Base-by-base conservation (phyloP, 2,888 invertebrate genomes). In the Cerastis rubricosa region DNA sequence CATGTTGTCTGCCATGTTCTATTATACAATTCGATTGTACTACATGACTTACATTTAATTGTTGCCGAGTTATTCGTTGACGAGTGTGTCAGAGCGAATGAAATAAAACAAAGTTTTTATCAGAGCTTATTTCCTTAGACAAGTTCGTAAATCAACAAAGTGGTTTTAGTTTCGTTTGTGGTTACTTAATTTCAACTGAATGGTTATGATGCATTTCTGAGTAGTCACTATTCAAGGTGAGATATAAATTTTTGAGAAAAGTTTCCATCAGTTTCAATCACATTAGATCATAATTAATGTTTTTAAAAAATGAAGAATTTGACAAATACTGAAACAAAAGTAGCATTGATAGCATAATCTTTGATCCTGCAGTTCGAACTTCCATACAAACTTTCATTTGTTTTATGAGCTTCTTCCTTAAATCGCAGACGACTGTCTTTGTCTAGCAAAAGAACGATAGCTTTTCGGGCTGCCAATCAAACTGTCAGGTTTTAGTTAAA, bases 1-100 rank as follows among this genome's bases (percentile, higher is more conserved):
- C 91, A 90, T 93, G 92, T 90, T 91, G 91, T 93, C 92, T 91
- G 92, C 92, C 93, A 92, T 94, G 93, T 92, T 94, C 93, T 93
- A 93, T 94, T 94, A 95, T 93, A 94, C 92, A 93, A 91, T 89
- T 88, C 90, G 89, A 90, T 89, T 85, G 89, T 85, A 86, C 75
- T 66, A 89, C 88, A 84, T 83, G 89, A 80, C 69, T 87, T 87
- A 78, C 68, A 89, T 88, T 82, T 87, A 88, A 82, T 82, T 88
- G 86, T 86, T 84, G 73, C 65, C 69, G n/a, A 82, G 79, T 87
- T 87, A 74, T 85, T 77, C 54, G 49, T 73, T 76, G 78, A 80
- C 80, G 67, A 78, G 70, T 76, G 54, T 78, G 45, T 78, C 85
- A 43, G 47, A 76, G n/a, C 63, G 71, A 68, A 80, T 74, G 66